Conservation (phyloP, 2,797 vertebrate species). For the Acrossocheilus fasciatus region DNA sequence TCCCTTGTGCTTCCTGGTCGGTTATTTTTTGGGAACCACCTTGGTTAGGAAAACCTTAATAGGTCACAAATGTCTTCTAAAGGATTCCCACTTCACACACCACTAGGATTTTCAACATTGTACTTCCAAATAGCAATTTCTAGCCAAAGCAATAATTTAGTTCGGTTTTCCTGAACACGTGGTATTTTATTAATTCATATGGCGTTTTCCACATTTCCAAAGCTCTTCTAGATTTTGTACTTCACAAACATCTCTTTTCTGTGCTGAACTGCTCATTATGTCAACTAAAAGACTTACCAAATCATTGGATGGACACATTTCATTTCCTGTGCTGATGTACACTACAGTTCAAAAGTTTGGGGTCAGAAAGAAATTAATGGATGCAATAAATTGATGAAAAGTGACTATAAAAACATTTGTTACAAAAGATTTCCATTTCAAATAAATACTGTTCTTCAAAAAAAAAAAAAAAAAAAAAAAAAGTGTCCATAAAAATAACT, state of each 20-base stretch:
- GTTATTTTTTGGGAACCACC: background rate
- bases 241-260: background rate
- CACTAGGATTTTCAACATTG: background rate
- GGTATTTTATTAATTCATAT: background rate
- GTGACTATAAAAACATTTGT: background rate
- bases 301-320: background rate
- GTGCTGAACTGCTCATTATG: background rate
- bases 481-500: background rate
- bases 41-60: background rate
- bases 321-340: background rate
- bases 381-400: background rate
- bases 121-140: background rate
- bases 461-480: background rate
- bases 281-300: background rate
- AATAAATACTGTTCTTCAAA: background rate
- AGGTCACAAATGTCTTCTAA: background rate
- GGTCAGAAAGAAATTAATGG: background rate
- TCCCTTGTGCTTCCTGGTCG: background rate
- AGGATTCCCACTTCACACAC: background rate
- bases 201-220: background rate
- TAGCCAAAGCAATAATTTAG: background rate
- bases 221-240: background rate
- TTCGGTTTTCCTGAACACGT: background rate
- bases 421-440: background rate
- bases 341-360: background rate